These are phyloP conservation scores for Thereva nobilitata DNA, from an alignment of 2,888 invertebrate genomes.

Conservation along the genomic window DNA sequence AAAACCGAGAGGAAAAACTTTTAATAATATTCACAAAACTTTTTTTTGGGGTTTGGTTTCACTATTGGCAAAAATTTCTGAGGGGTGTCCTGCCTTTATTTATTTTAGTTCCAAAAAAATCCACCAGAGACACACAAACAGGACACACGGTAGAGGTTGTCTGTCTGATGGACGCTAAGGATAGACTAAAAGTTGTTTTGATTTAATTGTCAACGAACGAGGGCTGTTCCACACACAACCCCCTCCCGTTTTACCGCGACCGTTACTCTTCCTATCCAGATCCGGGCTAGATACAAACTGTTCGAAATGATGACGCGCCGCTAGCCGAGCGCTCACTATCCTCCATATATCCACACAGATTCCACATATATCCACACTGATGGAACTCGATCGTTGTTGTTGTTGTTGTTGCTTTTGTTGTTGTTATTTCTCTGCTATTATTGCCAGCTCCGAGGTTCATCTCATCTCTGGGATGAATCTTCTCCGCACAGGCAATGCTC, in stretches of 20 bases:
- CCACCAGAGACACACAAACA: slow-evolving; percentile 8
- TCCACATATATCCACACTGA: slow-evolving; percentile 16
- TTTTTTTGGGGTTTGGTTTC: no score
- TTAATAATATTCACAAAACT: background rate
- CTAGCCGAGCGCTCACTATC: slow-evolving; percentile 12
- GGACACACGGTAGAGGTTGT: slow-evolving; percentile 23
- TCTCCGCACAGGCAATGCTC: background rate
- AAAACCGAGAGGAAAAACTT: background rate
- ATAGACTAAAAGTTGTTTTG: slow-evolving; percentile 46
- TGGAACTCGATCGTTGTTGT: slow-evolving; percentile 22
- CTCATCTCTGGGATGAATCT: slow-evolving; percentile 20
- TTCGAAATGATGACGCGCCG: background rate
- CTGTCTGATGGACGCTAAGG: slow-evolving; percentile 35
- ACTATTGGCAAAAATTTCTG: no score
- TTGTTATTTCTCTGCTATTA: slow-evolving; percentile 26
- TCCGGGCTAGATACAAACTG: slow-evolving; percentile 1
- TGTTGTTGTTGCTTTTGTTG: slow-evolving; percentile 27
- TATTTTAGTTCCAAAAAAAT: slow-evolving; percentile 6
- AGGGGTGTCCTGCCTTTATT: no score
- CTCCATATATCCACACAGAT: slow-evolving; percentile 17
- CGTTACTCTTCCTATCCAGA: background rate
- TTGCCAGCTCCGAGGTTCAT: slow-evolving; percentile 31
- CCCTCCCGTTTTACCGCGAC: slow-evolving; percentile 12
- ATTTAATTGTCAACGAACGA: slow-evolving; percentile 52
- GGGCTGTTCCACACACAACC: slow-evolving; percentile 49